phyloP scores from a whole-genome alignment of 1,140 invertebrate species.

The Caenorhabditis brenneri region DNA sequence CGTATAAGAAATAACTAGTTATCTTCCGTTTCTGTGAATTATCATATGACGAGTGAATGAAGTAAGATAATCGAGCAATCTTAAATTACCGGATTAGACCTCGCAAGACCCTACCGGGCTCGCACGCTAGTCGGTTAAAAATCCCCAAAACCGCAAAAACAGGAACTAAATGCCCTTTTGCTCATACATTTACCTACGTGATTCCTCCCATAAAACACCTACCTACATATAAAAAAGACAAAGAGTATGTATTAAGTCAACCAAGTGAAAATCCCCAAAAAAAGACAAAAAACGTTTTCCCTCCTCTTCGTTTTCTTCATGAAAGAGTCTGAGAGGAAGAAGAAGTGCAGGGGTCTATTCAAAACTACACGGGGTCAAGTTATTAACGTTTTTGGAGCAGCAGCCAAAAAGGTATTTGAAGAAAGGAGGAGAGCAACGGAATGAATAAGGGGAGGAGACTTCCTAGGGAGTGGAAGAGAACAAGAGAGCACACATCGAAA shows the following conservation, averaged over 20 bases:
- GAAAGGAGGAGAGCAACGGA: neutral
- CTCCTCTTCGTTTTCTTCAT: neutral
- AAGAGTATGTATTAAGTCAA: neutral
- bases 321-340: neutral
- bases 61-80: too few species aligned
- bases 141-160: too few species aligned
- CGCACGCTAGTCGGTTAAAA: too few species aligned
- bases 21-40: too few species aligned
- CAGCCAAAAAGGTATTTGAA: neutral
- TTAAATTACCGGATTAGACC: too few species aligned
- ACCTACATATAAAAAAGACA: too few species aligned
- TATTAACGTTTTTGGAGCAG: neutral
- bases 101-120: too few species aligned
- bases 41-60: too few species aligned
- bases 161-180: too few species aligned
- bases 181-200: too few species aligned
- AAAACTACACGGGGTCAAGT: neutral
- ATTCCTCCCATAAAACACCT: too few species aligned
- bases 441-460: neutral
- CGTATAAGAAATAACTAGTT: too few species aligned
- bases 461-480: neutral
- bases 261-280: neutral
- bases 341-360: neutral
- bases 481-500: neutral
- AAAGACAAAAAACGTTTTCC: neutral